These are phyloP conservation scores for Cryptomyrus ogoouensis DNA, from an alignment of 2,113 vertebrate species.

Conservation along the genomic window DNA sequence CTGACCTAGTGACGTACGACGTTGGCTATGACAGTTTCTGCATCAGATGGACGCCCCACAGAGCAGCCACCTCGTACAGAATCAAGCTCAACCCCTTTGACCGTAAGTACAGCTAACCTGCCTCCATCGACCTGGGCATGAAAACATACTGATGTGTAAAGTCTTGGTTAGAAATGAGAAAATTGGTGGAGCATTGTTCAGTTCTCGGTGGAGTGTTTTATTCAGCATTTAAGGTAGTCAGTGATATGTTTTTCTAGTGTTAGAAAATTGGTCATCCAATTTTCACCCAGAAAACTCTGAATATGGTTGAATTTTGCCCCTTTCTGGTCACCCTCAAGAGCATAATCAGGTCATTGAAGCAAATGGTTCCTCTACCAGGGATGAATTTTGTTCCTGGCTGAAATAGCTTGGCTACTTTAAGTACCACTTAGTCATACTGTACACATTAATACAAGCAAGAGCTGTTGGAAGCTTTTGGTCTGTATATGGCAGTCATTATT, in stretches of 20 bases:
- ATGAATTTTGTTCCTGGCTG: background rate
- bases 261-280: background rate
- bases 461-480: background rate
- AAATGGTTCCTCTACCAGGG: background rate
- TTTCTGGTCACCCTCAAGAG: background rate
- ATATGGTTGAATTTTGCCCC: background rate
- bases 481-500: constrained; percentile 26
- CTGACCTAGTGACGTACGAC: constrained; percentile 79
- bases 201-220: background rate
- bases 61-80: constrained; percentile 89
- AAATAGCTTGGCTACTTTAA: background rate
- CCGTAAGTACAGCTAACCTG: constrained; percentile 52
- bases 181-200: background rate
- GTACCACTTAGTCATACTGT: background rate
- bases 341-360: background rate
- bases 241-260: background rate
- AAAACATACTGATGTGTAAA: background rate
- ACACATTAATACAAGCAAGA: background rate
- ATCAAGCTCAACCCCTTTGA: constrained; percentile 81
- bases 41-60: constrained; percentile 81
- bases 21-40: constrained; percentile 83
- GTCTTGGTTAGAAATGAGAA: background rate
- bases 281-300: background rate
- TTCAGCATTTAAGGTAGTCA: background rate
- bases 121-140: background rate